Evolutionary conservation across 2,797 vertebrate species (phyloP).

Genomic region (Margarornis squamiger): DNA sequence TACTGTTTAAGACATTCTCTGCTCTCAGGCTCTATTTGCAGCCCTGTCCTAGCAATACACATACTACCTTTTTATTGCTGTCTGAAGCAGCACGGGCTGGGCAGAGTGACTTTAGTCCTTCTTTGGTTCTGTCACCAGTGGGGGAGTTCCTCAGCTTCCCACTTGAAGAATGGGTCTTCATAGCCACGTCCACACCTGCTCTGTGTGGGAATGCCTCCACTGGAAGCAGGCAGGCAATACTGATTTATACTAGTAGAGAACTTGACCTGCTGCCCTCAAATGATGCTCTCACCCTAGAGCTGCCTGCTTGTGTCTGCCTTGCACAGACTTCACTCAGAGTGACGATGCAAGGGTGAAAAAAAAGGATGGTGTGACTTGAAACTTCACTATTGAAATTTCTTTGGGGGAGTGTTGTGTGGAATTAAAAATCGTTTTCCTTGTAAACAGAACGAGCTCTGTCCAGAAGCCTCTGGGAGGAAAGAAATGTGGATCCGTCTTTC

Average conservation of each 20-base stretch:
- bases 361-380: neutral
- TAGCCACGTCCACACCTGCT: neutral
- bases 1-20: neutral
- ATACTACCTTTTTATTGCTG: neutral
- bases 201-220: neutral
- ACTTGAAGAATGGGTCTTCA: neutral
- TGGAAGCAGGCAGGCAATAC: neutral
- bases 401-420: neutral
- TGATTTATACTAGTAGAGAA: neutral
- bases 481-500: neutral
- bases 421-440: neutral
- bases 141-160: neutral
- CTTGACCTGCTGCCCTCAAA: neutral
- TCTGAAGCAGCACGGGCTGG: neutral
- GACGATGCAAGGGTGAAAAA: neutral
- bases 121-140: neutral
- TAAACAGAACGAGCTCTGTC: neutral
- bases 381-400: neutral
- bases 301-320: neutral
- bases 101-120: neutral
- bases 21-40: neutral
- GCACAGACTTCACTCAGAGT: neutral
- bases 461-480: neutral
- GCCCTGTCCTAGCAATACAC: neutral
- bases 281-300: neutral